Percentiles rank a stretch among this genome's conserved stretches.
These are phyloP conservation scores for Vireo altiloquus DNA, from an alignment of 2,113 vertebrate species.

Conservation along the genomic window DNA sequence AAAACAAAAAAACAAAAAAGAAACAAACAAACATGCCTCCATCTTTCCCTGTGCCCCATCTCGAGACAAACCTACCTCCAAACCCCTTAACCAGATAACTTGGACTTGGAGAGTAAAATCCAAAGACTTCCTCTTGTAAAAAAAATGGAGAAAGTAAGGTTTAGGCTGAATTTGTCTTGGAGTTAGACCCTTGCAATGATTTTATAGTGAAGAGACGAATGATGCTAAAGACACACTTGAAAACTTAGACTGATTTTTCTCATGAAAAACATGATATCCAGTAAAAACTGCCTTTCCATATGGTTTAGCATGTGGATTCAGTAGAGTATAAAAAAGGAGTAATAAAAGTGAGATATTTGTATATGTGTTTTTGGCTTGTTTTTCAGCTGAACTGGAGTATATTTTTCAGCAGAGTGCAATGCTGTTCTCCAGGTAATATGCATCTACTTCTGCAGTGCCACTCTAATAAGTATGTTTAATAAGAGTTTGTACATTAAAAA, in stretches of 20 bases:
- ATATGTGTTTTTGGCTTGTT: background rate
- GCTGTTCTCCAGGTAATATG: background rate
- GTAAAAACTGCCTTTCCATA: background rate
- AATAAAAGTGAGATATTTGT: background rate
- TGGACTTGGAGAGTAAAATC: background rate
- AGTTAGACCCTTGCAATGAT: background rate
- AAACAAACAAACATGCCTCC: background rate
- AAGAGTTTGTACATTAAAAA: background rate
- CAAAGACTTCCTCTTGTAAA: background rate
- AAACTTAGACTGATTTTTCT: background rate
- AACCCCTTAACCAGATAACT: background rate
- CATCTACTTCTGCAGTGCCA: background rate
- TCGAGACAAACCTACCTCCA: accelerated
- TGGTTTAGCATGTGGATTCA: background rate
- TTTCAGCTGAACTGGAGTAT: background rate
- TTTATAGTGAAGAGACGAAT: background rate
- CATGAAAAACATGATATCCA: background rate
- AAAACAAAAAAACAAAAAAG: no score
- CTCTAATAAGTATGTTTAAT: background rate
- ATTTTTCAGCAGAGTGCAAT: background rate
- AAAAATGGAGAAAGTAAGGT: background rate
- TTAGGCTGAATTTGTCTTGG: background rate
- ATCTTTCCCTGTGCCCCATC: background rate
- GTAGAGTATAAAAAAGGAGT: background rate
- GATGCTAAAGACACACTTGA: background rate